A percentile compares a stretch with the other conserved stretches of the same genome.
Evolutionary conservation across 30 jellyfish, hydroid and myxozoan species (phyloP).

Genomic region (Turritopsis rubra): DNA sequence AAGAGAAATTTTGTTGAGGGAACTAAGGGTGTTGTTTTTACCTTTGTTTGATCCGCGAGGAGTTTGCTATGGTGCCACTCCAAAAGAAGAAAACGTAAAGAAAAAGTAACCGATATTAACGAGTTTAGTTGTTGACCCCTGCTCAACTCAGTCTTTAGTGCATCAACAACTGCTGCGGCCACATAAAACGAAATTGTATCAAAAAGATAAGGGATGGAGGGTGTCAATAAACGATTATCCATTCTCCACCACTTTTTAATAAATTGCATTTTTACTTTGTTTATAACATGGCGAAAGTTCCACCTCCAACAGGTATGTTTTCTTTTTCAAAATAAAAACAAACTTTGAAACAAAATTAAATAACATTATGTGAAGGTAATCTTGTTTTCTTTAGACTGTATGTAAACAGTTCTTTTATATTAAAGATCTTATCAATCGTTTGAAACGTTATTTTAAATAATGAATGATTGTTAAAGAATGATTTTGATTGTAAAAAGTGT

Average conservation of each 20-base stretch:
- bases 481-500: not conserved
- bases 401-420: not conserved
- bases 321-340: not conserved
- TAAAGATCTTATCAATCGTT: not conserved
- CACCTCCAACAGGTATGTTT: slow-evolving; percentile 27
- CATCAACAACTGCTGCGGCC: no score
- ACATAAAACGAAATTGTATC: no score
- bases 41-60: no score
- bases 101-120: no score
- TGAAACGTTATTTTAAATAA: not conserved
- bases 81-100: no score
- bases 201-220: not conserved
- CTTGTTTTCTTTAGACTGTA: not conserved
- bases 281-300: slow-evolving; percentile 25
- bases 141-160: no score
- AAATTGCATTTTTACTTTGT: not conserved
- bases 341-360: not conserved
- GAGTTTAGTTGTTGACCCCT: no score
- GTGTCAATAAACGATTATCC: not conserved
- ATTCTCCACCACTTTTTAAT: not conserved
- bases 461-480: not conserved
- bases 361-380: not conserved
- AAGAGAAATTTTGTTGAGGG: no score
- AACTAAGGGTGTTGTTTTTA: no score
- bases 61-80: no score